Percentiles rank a stretch among this genome's conserved stretches.
Evolutionary conservation across 2,113 vertebrate species (phyloP).

Genomic region (Macroglossus sobrinus): DNA sequence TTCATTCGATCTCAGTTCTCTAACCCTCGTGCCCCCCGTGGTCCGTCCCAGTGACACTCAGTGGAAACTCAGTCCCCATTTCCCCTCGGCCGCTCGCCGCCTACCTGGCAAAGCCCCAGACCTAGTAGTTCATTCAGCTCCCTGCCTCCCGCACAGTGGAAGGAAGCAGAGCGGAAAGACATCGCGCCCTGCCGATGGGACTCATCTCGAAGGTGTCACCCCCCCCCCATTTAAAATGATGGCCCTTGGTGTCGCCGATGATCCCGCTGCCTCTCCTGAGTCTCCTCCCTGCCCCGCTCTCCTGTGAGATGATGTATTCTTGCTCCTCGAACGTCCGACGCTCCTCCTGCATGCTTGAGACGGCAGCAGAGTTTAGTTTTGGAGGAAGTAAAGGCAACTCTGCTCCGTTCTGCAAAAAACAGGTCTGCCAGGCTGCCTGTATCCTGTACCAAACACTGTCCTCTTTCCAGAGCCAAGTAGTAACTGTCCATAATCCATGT

Average conservation of each 20-base stretch:
- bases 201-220: background rate
- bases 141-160: background rate
- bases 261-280: background rate
- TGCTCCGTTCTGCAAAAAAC: background rate
- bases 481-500: background rate
- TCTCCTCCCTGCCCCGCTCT: background rate
- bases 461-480: background rate
- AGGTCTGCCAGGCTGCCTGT: background rate
- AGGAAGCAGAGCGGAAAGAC: background rate
- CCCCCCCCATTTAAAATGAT: background rate
- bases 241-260: background rate
- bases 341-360: background rate
- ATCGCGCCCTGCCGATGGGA: background rate
- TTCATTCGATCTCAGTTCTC: background rate
- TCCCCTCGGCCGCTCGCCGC: background rate
- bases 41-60: background rate
- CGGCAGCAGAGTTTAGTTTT: background rate
- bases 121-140: accelerated
- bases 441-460: too few species aligned
- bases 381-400: background rate
- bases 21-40: background rate
- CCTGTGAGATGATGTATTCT: background rate
- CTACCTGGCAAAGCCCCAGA: too few species aligned
- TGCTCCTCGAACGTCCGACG: background rate
- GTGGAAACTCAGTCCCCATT: too few species aligned